Percentiles rank a stretch among this genome's conserved stretches.
phyloP scores from a whole-genome alignment of 2,797 vertebrate genomes.

The Benthosema pterotum region DNA sequence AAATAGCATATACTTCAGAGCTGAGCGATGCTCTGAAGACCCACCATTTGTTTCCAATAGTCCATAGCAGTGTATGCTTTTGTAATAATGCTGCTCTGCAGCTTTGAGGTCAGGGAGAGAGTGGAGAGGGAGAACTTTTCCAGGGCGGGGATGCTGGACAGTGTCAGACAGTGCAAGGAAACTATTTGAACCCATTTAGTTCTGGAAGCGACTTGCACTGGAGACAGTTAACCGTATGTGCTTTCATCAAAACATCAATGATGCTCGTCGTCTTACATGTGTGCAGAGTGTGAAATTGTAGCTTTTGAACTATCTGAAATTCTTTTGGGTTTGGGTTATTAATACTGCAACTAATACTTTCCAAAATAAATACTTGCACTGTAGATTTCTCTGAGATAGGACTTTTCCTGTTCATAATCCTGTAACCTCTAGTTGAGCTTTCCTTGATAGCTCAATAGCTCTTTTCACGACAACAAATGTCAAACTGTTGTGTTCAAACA shows the following conservation, averaged over 20 bases:
- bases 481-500: neutral
- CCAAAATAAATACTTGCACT: neutral
- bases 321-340: too few relatives aligned
- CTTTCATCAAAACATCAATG: too few relatives aligned
- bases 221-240: neutral
- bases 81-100: too few relatives aligned
- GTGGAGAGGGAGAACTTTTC: neutral
- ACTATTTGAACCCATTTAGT: neutral
- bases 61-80: too few relatives aligned
- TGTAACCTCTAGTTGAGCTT: neutral
- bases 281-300: too few relatives aligned
- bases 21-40: neutral
- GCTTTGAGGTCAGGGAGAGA: too few relatives aligned
- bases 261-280: too few relatives aligned
- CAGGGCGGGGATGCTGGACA: neutral
- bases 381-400: neutral
- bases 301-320: too few relatives aligned
- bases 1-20: neutral
- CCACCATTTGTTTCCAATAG: too few relatives aligned
- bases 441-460: neutral
- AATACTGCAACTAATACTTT: too few relatives aligned
- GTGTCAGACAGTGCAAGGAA: neutral
- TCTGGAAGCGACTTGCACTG: neutral
- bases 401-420: neutral
- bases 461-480: neutral